Evolutionary conservation across 2,113 vertebrate genomes (phyloP).

Genomic region (Rhinolophus sinicus): DNA sequence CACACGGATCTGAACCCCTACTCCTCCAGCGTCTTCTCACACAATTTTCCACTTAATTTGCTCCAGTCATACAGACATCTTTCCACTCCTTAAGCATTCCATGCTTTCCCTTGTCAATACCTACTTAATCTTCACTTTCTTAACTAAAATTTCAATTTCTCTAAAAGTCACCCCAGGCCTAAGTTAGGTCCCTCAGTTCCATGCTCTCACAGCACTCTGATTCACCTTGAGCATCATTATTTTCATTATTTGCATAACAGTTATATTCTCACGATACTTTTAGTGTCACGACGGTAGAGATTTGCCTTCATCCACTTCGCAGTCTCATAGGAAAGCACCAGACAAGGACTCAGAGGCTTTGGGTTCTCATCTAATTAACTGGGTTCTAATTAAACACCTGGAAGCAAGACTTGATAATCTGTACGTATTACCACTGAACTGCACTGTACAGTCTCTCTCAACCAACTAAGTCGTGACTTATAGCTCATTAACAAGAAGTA

Average conservation of each 20-base stretch:
- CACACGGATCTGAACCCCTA: background rate
- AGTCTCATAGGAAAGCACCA: background rate
- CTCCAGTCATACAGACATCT: background rate
- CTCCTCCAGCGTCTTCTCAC: background rate
- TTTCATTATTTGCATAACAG: background rate
- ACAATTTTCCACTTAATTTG: background rate
- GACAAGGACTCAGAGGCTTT: background rate
- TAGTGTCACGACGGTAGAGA: background rate
- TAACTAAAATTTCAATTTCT: background rate
- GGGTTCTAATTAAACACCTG: background rate
- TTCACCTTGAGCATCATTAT: background rate
- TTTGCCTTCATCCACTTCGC: background rate
- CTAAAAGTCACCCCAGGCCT: background rate
- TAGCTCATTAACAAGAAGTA: background rate
- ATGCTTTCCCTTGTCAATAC: background rate
- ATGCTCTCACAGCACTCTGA: background rate
- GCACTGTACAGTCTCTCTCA: background rate
- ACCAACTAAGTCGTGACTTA: background rate
- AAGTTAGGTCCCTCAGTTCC: background rate
- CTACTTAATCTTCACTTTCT: slow-evolving; percentile 14
- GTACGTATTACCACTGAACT: background rate
- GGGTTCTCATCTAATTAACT: background rate
- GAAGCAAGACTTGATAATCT: background rate
- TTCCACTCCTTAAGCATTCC: background rate
- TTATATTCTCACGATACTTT: background rate